Evolutionary conservation across 2,888 invertebrate genomes (phyloP).

Genomic region (Hylaea fasciaria): DNA sequence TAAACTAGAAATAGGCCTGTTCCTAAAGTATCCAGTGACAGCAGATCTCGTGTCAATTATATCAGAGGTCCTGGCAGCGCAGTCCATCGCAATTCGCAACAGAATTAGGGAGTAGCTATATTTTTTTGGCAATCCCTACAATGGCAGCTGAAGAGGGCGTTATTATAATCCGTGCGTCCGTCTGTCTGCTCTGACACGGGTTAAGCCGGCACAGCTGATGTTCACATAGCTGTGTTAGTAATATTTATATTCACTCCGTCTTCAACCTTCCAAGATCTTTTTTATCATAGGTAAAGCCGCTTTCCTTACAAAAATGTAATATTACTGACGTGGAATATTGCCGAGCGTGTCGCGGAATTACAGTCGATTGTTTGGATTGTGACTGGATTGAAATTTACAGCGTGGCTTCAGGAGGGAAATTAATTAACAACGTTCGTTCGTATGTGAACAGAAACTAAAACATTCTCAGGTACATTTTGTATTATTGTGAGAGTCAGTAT

Average conservation of each 20-base stretch:
- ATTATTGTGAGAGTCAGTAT: too few relatives aligned
- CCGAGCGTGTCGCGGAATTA: too few relatives aligned
- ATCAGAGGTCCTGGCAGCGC: conserved; percentile 12
- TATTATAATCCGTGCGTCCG: conserved; percentile 61
- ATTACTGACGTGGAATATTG: too few relatives aligned
- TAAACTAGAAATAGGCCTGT: too few relatives aligned
- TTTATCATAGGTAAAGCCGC: too few relatives aligned
- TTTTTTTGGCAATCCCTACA: conserved; percentile 36
- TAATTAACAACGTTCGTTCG: too few relatives aligned
- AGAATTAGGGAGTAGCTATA: conserved; percentile 32
- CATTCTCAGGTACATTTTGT: too few relatives aligned
- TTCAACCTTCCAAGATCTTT: not conserved
- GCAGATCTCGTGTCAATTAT: conserved; percentile 17
- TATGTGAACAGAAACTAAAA: too few relatives aligned
- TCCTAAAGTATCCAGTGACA: not conserved
- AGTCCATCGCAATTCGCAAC: conserved; percentile 30
- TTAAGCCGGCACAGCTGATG: conserved; percentile 55
- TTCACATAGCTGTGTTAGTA: conserved; percentile 23
- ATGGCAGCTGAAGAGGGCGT: conserved; percentile 51
- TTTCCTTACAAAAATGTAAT: too few relatives aligned
- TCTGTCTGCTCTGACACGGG: conserved; percentile 61
- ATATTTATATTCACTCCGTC: conserved; percentile 34
- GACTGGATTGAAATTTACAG: not conserved
- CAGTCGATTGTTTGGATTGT: too few relatives aligned
- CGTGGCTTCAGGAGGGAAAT: not conserved